phyloP scores from a whole-genome alignment of 2,113 vertebrate genomes.

The Fulica atra region DNA sequence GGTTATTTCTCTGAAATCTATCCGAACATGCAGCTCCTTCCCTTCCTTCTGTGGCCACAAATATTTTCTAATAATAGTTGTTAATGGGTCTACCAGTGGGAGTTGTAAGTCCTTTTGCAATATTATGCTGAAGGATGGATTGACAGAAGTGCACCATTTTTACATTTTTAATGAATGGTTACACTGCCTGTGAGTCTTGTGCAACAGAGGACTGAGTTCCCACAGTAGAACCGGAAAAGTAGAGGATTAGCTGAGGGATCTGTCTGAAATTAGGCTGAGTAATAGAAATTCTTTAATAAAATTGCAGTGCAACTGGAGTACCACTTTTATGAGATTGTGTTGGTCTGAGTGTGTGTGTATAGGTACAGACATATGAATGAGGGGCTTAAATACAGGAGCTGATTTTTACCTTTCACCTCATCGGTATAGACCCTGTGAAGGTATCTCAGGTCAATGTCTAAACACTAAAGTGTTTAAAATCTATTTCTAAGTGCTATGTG shows the following conservation, averaged over 20 bases:
- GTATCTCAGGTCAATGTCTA: neutral
- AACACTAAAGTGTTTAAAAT: neutral
- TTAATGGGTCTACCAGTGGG: neutral
- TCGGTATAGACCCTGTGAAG: neutral
- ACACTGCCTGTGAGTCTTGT: neutral
- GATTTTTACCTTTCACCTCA: neutral
- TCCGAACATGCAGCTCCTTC: neutral
- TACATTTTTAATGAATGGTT: neutral
- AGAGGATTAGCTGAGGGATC: neutral
- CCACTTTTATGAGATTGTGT: neutral
- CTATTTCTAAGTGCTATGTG: neutral
- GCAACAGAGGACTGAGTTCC: neutral
- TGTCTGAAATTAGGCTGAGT: neutral
- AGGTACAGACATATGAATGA: neutral
- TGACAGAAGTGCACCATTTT: neutral
- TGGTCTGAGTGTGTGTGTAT: neutral
- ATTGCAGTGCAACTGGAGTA: neutral
- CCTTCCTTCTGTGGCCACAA: neutral
- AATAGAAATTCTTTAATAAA: neutral
- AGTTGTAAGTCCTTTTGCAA: neutral
- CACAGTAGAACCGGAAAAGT: neutral
- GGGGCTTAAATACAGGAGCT: neutral
- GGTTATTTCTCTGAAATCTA: neutral
- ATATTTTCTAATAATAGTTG: neutral
- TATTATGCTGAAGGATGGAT: neutral